Evolutionary conservation across 2,888 invertebrate species (phyloP), one percentile per base, ranked within the genome.

Genomic region (Zygothrica quintamaculata): DNA sequence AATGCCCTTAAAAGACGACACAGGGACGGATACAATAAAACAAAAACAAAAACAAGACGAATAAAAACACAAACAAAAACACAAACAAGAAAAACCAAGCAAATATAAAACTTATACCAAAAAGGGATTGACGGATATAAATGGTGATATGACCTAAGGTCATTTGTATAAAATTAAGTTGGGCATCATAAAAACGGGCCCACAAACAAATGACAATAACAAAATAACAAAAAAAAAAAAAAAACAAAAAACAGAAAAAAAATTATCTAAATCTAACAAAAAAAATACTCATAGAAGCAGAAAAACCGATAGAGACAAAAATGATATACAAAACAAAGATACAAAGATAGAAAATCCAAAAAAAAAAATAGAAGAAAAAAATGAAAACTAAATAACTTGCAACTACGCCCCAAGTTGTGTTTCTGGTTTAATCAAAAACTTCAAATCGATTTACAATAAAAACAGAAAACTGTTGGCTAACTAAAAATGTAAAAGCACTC

Each of bases 101-200:
- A 85, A 84, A 85, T 79, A 80, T 84, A 85, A 80, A 80, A 80
- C 77, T 80, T 80, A 80, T 86, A 85, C 86, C 86, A 65, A 81
- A 86, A 86, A 81, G 86, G 80, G 80, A 81, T 81, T 81, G 80
- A 84, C 87, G 82, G 87, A 84, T 84, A 87, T 84, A 84, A 84
- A 84, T 87, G 87, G 84, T 82, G 85, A 85, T 85, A 85, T 84
- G 82, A 85, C 82, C 82, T 84, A 53, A 70, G 87, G 82, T 84
- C 82, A 84, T 84, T 84, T 85, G 82, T 87, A 84, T 84, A 84
- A 87, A 84, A 84, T 84, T 84, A 84, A 84, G 82, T 87, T 84
- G 82, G 78, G 82, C 87, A 78, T 74, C 86, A 86, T 81, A 81
- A 84, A 84, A 81, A 58, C 74, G 55, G 42, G 47, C 56, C 7